These are phyloP conservation scores for Streptopelia turtur DNA, from an alignment of 2,797 vertebrate genomes.

Conservation along the genomic window DNA sequence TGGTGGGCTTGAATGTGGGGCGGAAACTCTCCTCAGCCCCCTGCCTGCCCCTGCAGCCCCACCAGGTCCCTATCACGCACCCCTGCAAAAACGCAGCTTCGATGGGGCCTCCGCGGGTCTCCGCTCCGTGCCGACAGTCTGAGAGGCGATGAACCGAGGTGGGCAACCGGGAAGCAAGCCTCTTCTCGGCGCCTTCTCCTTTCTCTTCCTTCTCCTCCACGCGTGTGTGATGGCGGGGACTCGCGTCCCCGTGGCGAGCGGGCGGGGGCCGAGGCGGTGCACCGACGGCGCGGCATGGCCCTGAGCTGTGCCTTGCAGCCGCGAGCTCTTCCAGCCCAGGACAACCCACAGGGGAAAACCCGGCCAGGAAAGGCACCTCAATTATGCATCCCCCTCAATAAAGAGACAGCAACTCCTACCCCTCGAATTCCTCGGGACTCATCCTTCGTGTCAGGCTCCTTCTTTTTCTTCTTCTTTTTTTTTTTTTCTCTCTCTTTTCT, in stretches of 20 bases:
- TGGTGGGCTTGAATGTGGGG: not conserved
- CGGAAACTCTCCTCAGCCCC: not conserved
- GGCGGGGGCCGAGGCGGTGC: accelerated
- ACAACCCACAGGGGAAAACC: not conserved
- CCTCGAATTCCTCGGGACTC: not conserved
- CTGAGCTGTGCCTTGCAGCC: accelerated
- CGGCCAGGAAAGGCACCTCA: not conserved
- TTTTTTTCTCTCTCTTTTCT: not conserved
- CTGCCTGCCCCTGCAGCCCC: not conserved
- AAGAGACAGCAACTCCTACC: not conserved
- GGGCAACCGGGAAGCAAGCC: too few species aligned
- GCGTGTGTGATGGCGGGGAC: accelerated
- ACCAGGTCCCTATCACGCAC: not conserved
- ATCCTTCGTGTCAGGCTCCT: not conserved
- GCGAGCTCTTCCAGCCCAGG: not conserved
- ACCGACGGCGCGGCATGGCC: accelerated
- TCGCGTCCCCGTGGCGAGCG: too few species aligned
- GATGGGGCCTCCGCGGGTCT: not conserved
- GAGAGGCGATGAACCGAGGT: not conserved
- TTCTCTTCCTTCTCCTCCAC: not conserved
- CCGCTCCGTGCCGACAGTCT: not conserved
- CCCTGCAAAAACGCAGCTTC: not conserved
- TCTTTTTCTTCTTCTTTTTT: not conserved
- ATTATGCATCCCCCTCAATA: not conserved
- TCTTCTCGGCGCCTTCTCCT: not conserved